Conservation (phyloP, 2,797 vertebrate species). For the Triplophysa bombifrons region DNA sequence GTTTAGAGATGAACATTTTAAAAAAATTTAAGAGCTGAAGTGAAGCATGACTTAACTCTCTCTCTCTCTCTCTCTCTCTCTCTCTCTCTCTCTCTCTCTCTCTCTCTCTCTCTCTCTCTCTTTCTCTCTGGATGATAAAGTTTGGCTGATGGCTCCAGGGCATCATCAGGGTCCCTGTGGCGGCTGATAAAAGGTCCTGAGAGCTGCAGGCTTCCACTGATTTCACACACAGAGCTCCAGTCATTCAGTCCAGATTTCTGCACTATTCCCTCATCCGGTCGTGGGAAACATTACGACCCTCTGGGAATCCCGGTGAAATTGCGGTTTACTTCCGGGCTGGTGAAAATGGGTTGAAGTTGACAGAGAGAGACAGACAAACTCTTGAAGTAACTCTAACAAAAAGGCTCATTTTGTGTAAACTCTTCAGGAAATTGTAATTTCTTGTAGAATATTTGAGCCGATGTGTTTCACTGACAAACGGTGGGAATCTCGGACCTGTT, state of each 20-base stretch:
- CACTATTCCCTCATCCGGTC: constrained; percentile 55
- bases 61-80: constrained; percentile 26
- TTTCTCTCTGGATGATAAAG: constrained; percentile 60
- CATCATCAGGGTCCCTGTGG: constrained; percentile 47
- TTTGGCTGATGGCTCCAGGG: constrained; percentile 35
- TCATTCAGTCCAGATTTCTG: constrained; percentile 62
- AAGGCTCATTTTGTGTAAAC: neutral
- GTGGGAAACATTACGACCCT: constrained; percentile 65
- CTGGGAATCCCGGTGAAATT: constrained; percentile 66
- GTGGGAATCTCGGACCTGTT: neutral
- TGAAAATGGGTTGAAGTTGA: constrained; percentile 17
- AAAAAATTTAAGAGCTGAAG: too few species aligned
- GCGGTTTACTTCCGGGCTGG: constrained; percentile 21
- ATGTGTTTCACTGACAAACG: constrained; percentile 17
- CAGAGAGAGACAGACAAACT: neutral
- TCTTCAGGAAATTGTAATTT: too few species aligned
- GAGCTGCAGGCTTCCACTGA: constrained; percentile 56
- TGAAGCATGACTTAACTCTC: neutral
- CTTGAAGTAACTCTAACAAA: neutral
- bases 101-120: constrained; percentile 17
- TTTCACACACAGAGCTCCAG: constrained; percentile 61
- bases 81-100: constrained; percentile 34
- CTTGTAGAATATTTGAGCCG: neutral
- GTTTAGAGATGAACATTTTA: too few species aligned
- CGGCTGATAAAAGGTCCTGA: constrained; percentile 62